Evolutionary conservation across 2,797 vertebrate genomes (phyloP), one percentile per base, ranked within the genome.

Genomic region (Oryzias dopingdopingensis): DNA sequence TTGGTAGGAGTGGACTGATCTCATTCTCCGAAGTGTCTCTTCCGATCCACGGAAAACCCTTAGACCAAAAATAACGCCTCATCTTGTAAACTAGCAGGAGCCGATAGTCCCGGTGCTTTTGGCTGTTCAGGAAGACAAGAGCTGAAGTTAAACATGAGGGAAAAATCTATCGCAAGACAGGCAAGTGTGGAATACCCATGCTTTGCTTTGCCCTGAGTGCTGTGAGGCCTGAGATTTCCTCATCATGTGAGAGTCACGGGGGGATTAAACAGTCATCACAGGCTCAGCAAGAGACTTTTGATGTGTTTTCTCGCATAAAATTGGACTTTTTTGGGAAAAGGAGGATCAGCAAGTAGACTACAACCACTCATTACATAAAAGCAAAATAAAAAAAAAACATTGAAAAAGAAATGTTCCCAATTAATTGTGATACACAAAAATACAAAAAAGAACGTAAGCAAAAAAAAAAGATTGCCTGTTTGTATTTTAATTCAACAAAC

Each of bases 191-290:
- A 62, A 49, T 46, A 65, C 70, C 53, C 46, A 59, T 62, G 61
- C 70, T 62, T 26, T 18, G 77, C 62, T 74, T 24, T 57, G 76
- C 80, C 75, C 49, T 16, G 74, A 80, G 76, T 47, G 70, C 64
- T 70, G 62, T 3, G 44, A 57, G 70, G 64, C 29, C 52, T 67
- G 46, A 71, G 76, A 75, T 80, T 87, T 73, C 47, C 65, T 52
- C 65, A 84, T 90, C 90, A 92, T 90, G 90, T 91, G 90, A 91
- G 86, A 90, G 89, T 91, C 91, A 92, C 84, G 77, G 70, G 68
- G 64, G 74, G 89, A 90, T 90, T 89, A 88, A 42, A 62, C 8
- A 14, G 44, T 24, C 50, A 56, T 62, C 55, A 59, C 47, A 85
- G 74, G 59, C 6, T 58, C 18, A 49, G 70, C 40, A 71, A 18